Conservation (phyloP, 2,797 vertebrate species). For the Danio albolineatus region DNA sequence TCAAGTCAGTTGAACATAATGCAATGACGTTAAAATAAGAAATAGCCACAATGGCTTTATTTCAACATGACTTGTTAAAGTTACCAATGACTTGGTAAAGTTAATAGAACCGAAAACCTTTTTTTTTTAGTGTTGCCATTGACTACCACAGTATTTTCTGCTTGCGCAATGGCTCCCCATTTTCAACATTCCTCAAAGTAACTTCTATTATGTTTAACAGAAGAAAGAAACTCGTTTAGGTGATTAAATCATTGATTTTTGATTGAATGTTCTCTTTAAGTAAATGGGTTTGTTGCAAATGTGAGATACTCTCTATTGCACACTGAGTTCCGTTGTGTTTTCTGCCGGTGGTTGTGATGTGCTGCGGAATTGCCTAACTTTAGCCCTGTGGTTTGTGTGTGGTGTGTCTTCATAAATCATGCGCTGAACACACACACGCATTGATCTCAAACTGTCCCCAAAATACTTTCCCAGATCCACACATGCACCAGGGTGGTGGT, state of each 20-base stretch:
- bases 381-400: background rate
- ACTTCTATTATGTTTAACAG: background rate
- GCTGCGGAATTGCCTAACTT: slow-evolving; percentile 25
- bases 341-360: background rate
- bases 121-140: no score
- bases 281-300: background rate
- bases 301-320: background rate
- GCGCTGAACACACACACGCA: slow-evolving; percentile 19
- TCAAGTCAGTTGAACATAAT: no score
- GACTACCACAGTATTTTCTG: background rate
- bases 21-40: no score
- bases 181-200: background rate
- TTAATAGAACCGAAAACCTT: no score
- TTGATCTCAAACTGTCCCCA: slow-evolving; percentile 28
- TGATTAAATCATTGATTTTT: background rate
- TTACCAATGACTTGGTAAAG: no score
- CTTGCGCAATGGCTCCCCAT: no score
- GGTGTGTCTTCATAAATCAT: slow-evolving; percentile 48
- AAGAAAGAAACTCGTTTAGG: background rate
- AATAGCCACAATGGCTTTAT: no score
- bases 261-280: background rate
- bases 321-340: slow-evolving; percentile 14
- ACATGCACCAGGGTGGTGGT: background rate
- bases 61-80: no score
- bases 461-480: slow-evolving; percentile 27